Conservation (phyloP, 1,140 invertebrate species). For the Papilio xuthus region DNA sequence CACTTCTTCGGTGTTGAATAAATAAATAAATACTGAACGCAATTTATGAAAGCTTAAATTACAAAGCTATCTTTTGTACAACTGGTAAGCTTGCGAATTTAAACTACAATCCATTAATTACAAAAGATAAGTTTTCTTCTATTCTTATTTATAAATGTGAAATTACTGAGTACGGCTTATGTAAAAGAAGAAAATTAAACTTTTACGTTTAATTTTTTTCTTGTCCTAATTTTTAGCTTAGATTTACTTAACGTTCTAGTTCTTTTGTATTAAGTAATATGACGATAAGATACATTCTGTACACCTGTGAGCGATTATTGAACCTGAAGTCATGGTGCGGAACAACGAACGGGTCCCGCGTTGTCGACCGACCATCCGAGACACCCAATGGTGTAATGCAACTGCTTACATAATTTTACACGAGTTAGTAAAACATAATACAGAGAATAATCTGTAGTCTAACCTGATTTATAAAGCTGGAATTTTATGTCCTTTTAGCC, state of each 20-base stretch:
- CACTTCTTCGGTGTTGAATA: not conserved
- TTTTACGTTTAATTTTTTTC: no score
- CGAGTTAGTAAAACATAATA: not conserved
- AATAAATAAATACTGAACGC: not conserved
- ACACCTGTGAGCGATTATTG: conserved; percentile 28
- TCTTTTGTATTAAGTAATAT: not conserved
- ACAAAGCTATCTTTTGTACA: not conserved
- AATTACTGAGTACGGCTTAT: no score
- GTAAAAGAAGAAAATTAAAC: no score
- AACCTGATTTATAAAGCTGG: not conserved
- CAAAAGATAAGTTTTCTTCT: no score
- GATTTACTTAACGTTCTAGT: not conserved
- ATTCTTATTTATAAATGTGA: no score
- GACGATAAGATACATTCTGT: not conserved
- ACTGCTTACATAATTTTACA: conserved; percentile 2
- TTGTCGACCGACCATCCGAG: conserved; percentile 18
- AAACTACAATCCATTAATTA: no score
- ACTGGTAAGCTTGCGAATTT: not conserved
- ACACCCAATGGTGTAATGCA: conserved; percentile 25
- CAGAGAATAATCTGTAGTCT: not conserved
- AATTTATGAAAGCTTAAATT: not conserved
- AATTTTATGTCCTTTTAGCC: no score
- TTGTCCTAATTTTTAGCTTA: no score
- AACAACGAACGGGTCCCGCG: conserved; percentile 25
- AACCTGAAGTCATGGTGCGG: conserved; percentile 21